Conservation (phyloP, 2,888 invertebrate genomes). For the Tanytarsus gracilentus region DNA sequence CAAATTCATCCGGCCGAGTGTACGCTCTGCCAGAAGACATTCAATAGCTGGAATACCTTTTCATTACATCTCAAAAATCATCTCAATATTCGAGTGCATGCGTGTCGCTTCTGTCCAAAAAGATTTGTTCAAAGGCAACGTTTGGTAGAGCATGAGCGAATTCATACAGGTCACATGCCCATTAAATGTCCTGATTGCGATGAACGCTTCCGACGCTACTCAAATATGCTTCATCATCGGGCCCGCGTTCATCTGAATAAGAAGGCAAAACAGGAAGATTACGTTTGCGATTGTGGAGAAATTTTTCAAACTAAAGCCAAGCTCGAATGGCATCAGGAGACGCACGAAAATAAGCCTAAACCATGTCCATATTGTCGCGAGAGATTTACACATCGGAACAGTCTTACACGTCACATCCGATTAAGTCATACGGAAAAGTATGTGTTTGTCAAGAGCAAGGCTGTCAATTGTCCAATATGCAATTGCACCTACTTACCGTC, state of each 20-base stretch:
- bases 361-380: conserved; percentile 78
- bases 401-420: conserved; percentile 73
- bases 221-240: conserved; percentile 76
- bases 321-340: conserved; percentile 77
- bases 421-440: conserved; percentile 70
- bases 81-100: conserved; percentile 61
- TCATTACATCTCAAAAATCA: conserved; percentile 72
- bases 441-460: conserved; percentile 52
- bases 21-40: conserved; percentile 70
- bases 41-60: conserved; percentile 62
- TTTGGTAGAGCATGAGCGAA: conserved; percentile 69
- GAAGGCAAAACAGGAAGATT: conserved; percentile 61
- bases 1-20: conserved; percentile 75
- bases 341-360: conserved; percentile 72
- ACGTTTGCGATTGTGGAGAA: conserved; percentile 69
- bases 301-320: conserved; percentile 76
- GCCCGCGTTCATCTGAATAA: conserved; percentile 67
- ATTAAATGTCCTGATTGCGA: conserved; percentile 72
- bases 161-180: conserved; percentile 68
- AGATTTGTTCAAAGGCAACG: conserved; percentile 75
- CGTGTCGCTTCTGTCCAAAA: conserved; percentile 71
- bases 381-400: conserved; percentile 75
- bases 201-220: conserved; percentile 71
- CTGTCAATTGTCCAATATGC: conserved; percentile 67
- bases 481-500: conserved; percentile 67